Base-by-base conservation (phyloP, 2,797 vertebrate species). In the Poeciliopsis turneri region DNA sequence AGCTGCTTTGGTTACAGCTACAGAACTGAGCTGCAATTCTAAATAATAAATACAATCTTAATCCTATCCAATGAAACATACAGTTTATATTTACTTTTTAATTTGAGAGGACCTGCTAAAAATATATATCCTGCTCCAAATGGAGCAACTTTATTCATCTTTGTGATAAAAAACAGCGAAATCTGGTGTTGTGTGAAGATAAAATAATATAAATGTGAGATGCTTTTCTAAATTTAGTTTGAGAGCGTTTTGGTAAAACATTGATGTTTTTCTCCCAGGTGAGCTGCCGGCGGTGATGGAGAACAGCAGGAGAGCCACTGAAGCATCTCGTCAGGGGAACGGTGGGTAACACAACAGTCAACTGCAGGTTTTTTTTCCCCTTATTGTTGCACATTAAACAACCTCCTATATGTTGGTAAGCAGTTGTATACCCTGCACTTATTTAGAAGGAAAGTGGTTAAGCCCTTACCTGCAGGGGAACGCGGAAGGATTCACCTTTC, bases 311-410 rank as follows among this genome's bases (percentile, higher is more conserved):
- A 78, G 76, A 0, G 28, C 73, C 25, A 75, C 80, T 1, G 74
- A 78, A 8, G 36, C 15, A 11, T 78, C 78, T 69, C 7, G 0
- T 51, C 80, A 66, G 70, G n/a, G 4, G 15, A 75, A 71, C 0
- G 39, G 90, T 92, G 74, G 13, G 85, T 66, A n/a, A 41, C 4
- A 18, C 4, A 41, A 25, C 16, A 10, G 41, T 33, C 64, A 41
- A 25, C 36, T 68, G 33, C 16, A 36, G 30, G 7, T 36, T 64
- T 64, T 64, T 36, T 7, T 36, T 64, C 3, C 61, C 18, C 28
- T 33, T 33, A 33, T 33, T 61, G 15, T 20, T 64, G 33, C 5
- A 33, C 59, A 18, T 61, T 61, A 18, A 61, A 61, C 15, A 18
- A 18, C 15, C 59, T 61, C 59, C 13, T 33, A 3, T 33, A 33